Percentiles rank a stretch among this genome's conserved stretches.
phyloP scores from a whole-genome alignment of 2,888 invertebrate species.

The Ariolimax columbianus region DNA sequence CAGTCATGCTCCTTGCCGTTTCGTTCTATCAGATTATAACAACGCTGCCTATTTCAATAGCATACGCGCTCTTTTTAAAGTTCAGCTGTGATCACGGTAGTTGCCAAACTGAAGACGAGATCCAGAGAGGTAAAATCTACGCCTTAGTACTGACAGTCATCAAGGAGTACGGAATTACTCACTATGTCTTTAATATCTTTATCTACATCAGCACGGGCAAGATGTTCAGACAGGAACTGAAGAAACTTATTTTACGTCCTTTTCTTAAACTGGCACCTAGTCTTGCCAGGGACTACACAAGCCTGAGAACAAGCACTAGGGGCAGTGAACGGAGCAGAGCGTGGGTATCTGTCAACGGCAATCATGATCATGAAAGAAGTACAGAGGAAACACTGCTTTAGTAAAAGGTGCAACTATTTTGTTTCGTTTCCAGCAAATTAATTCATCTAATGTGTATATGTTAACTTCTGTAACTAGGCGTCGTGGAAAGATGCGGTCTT shows the following conservation, averaged over 20 bases:
- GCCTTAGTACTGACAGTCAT: constrained; percentile 65
- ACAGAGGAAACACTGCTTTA: constrained; percentile 51
- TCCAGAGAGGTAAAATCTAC: constrained; percentile 66
- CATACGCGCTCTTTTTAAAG: constrained; percentile 67
- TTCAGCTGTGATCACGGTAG: constrained; percentile 52
- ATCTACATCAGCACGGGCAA: constrained; percentile 78
- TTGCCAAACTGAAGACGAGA: background rate
- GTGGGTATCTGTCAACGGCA: constrained; percentile 61
- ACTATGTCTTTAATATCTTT: constrained; percentile 77
- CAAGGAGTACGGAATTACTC: constrained; percentile 75
- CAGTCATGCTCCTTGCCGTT: constrained; percentile 75
- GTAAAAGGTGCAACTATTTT: background rate
- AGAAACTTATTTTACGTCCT: constrained; percentile 60
- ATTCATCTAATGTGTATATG: too few species aligned
- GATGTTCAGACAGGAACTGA: constrained; percentile 75
- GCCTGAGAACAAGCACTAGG: constrained; percentile 59
- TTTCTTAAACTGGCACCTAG: constrained; percentile 58
- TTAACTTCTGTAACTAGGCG: too few species aligned
- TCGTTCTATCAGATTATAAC: constrained; percentile 77
- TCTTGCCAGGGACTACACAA: constrained; percentile 65
- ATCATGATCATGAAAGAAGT: constrained; percentile 24
- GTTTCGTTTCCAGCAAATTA: too few species aligned
- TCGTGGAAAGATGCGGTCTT: too few species aligned
- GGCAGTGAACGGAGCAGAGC: constrained; percentile 56
- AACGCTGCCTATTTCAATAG: constrained; percentile 76